A percentile compares a stretch with the other conserved stretches of the same genome.
Conservation (phyloP, 2,113 vertebrate genomes). For the Labeo catla region DNA sequence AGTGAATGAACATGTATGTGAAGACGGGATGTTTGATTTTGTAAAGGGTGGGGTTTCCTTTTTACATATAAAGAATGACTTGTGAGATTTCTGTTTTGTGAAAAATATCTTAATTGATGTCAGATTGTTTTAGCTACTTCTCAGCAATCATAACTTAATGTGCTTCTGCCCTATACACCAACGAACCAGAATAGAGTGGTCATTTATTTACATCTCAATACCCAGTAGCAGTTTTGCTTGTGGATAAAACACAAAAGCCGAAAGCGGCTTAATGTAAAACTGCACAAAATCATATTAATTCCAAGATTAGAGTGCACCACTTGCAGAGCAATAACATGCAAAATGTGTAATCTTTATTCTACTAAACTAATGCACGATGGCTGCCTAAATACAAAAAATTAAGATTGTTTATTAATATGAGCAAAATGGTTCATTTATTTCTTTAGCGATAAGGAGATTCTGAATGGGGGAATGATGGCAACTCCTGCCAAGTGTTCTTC, state of each 20-base stretch:
- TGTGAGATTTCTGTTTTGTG: slow-evolving; percentile 18
- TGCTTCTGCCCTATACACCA: background rate
- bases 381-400: background rate
- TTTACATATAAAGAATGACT: slow-evolving; percentile 42
- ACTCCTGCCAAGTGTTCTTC: background rate
- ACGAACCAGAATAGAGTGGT: background rate
- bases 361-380: background rate
- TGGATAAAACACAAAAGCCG: background rate
- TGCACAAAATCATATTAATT: background rate
- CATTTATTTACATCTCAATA: background rate
- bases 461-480: background rate
- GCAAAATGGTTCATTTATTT: background rate
- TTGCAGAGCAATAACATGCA: background rate
- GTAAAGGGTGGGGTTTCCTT: slow-evolving; percentile 57
- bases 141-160: background rate
- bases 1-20: slow-evolving; percentile 54
- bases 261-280: background rate
- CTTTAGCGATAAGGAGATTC: background rate
- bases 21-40: slow-evolving; percentile 64
- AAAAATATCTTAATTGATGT: background rate
- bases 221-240: background rate
- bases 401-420: too few species aligned
- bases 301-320: background rate
- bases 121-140: background rate
- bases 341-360: background rate